These are phyloP conservation scores for Steinernema feltiae DNA, from an alignment of 1,140 invertebrate genomes.

Conservation along the genomic window DNA sequence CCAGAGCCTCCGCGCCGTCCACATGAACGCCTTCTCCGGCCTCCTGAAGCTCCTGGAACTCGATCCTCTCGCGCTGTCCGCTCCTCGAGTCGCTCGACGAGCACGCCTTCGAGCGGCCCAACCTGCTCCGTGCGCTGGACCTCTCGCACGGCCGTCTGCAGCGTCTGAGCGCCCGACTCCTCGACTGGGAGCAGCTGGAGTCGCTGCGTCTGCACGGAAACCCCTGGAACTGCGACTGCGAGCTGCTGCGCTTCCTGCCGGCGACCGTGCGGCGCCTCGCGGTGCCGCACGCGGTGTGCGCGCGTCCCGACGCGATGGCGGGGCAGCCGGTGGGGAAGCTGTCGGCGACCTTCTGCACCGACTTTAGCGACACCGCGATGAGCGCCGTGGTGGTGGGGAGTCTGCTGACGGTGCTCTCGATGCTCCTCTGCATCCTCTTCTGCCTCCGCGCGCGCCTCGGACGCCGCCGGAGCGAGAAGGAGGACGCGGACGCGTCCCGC, in stretches of 20 bases:
- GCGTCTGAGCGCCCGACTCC: neutral
- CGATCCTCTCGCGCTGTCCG: neutral
- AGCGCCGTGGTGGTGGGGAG: conserved; percentile 7
- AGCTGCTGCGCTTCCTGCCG: conserved; percentile 14
- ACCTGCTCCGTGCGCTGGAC: conserved; percentile 1
- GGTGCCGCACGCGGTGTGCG: neutral
- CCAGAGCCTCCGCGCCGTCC: neutral
- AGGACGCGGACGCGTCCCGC: neutral
- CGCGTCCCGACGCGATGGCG: neutral
- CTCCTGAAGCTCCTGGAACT: conserved; percentile 12
- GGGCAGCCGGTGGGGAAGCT: neutral
- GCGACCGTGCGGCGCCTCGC: neutral
- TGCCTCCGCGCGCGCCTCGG: neutral
- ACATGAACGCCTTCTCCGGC: conserved; percentile 23
- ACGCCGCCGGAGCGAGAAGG: neutral
- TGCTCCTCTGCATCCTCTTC: neutral
- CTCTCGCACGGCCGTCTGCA: neutral
- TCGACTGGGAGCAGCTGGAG: conserved; percentile 16
- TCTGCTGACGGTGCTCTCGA: neutral
- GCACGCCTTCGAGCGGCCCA: conserved; percentile 15
- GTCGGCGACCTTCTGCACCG: neutral
- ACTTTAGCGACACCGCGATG: neutral
- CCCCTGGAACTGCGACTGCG: conserved; percentile 22
- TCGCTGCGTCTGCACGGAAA: neutral
- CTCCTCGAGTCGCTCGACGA: neutral